phyloP scores from a whole-genome alignment of 2,113 vertebrate genomes.

The Turnix velox region DNA sequence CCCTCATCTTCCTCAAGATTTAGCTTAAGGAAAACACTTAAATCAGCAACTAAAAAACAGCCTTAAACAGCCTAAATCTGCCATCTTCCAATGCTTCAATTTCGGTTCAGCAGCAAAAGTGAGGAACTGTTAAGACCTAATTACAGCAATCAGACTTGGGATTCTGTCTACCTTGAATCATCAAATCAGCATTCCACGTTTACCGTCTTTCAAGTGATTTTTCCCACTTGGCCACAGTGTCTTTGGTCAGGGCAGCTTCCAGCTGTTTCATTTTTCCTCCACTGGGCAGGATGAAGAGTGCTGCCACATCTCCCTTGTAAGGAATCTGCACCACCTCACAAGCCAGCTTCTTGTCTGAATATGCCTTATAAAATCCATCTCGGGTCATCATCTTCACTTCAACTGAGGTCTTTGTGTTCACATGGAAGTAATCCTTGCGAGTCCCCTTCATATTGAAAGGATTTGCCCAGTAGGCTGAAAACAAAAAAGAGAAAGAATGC shows the following conservation, averaged over 20 bases:
- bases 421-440: conserved; percentile 51
- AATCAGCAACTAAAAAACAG: too few species aligned
- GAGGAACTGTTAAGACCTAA: not conserved
- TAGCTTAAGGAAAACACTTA: too few species aligned
- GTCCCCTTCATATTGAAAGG: conserved; percentile 72
- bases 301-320: conserved; percentile 77
- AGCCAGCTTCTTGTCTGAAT: conserved; percentile 46
- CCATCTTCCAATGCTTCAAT: too few species aligned
- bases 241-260: conserved; percentile 56
- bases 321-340: conserved; percentile 74
- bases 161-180: not conserved
- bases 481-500: conserved; percentile 25
- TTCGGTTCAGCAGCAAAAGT: not conserved
- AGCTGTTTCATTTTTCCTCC: conserved; percentile 72
- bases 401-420: not conserved
- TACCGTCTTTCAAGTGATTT: not conserved
- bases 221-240: not conserved
- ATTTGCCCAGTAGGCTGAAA: conserved; percentile 78
- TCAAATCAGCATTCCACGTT: not conserved
- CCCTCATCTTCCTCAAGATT: too few species aligned
- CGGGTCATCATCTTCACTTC: conserved; percentile 47
- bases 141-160: not conserved
- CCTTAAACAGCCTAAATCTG: too few species aligned
- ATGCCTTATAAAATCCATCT: conserved; percentile 3
- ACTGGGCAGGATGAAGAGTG: conserved; percentile 77